Percentiles rank a stretch among this genome's conserved stretches.
Conservation (phyloP, 2,113 vertebrate genomes). For the Heterochromis multidens region DNA sequence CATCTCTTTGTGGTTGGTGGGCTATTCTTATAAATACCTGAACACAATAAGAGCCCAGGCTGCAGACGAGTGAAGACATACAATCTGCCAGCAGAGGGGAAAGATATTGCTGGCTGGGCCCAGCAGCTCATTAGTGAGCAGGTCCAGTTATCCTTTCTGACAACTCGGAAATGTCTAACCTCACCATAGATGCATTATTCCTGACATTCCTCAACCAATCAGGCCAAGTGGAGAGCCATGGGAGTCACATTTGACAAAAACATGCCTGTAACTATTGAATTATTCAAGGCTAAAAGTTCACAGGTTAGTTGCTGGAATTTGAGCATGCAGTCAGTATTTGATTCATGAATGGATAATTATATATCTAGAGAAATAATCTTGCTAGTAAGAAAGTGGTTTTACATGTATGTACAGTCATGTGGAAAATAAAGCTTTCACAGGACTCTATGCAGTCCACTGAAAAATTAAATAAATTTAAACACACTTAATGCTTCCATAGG, state of each 20-base stretch:
- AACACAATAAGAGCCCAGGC: slow-evolving; percentile 33
- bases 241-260: slow-evolving; percentile 32
- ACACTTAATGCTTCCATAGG: not conserved
- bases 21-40: slow-evolving; percentile 49
- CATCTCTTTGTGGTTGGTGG: slow-evolving; percentile 14
- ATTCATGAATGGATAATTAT: not conserved
- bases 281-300: not conserved
- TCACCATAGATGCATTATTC: not conserved
- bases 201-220: slow-evolving; percentile 23
- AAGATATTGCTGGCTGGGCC: slow-evolving; percentile 1
- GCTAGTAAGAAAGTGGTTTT: not conserved
- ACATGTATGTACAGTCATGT: not conserved
- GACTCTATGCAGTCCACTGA: not conserved
- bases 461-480: no score
- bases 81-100: slow-evolving; percentile 12
- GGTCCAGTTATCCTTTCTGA: slow-evolving; percentile 36
- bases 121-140: slow-evolving; percentile 54
- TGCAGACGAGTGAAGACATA: slow-evolving; percentile 30
- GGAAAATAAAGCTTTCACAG: not conserved
- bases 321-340: not conserved
- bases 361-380: not conserved
- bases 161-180: slow-evolving; percentile 36
- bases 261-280: not conserved
- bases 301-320: not conserved
- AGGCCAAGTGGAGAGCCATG: not conserved